Conservation (phyloP, 1,140 invertebrate species). For the Rhopalosiphum padi region DNA sequence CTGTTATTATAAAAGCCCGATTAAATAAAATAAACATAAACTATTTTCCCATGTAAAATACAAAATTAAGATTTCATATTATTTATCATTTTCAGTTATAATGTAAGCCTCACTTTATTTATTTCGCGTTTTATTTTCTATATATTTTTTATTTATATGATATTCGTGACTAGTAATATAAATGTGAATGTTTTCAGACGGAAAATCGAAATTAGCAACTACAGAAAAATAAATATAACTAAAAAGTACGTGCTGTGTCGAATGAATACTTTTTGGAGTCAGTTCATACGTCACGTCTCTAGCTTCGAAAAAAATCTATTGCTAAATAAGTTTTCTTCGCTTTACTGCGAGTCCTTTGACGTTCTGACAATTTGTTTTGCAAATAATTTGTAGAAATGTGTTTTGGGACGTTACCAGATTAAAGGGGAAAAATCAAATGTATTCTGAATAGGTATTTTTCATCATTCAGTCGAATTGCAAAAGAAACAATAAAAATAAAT, state of each 20-base stretch:
- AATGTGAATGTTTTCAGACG: conserved; percentile 23
- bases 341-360: conserved; percentile 20
- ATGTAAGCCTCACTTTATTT: not conserved
- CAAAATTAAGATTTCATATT: not conserved
- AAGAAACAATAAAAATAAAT: conserved; percentile 31
- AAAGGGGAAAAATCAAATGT: not conserved
- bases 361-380: conserved; percentile 41
- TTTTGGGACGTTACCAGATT: conserved; percentile 1
- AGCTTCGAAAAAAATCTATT: conserved; percentile 30
- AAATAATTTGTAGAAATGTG: conserved; percentile 21
- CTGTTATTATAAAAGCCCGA: not conserved
- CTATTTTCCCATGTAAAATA: not conserved
- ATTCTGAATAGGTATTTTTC: conserved; percentile 41
- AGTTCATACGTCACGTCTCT: conserved; percentile 30
- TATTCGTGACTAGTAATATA: conserved; percentile 34
- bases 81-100: conserved; percentile 17
- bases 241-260: conserved; percentile 34
- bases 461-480: not conserved
- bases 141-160: conserved; percentile 36
- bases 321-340: conserved; percentile 32
- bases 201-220: conserved; percentile 42
- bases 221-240: conserved; percentile 46
- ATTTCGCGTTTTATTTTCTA: not conserved
- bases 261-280: conserved; percentile 20
- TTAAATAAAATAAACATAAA: conserved; percentile 7